Percentiles rank a stretch among this genome's conserved stretches.
phyloP scores from a whole-genome alignment of 2,797 vertebrate genomes.

The Alectoris magna region DNA sequence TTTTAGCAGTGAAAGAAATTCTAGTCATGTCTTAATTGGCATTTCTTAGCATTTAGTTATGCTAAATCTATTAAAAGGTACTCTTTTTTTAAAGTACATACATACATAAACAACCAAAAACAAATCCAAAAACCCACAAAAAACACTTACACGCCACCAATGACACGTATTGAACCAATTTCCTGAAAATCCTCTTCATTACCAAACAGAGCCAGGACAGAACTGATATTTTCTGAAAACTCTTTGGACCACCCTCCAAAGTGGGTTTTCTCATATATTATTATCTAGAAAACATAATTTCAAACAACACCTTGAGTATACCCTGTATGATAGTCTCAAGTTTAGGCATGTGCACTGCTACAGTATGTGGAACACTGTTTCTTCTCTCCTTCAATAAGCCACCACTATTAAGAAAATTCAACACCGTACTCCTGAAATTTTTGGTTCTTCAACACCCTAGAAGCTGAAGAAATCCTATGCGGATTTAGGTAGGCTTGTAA shows the following conservation, averaged over 20 bases:
- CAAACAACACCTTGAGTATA: not conserved
- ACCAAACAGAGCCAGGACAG: conserved; percentile 70
- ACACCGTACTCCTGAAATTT: not conserved
- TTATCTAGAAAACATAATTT: conserved; percentile 77
- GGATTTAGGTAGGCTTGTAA: not conserved
- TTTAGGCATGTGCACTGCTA: not conserved
- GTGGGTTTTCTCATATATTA: conserved; percentile 83
- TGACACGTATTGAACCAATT: conserved; percentile 82
- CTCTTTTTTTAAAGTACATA: not conserved
- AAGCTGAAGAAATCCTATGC: not conserved
- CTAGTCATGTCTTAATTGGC: not conserved
- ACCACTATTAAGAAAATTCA: not conserved
- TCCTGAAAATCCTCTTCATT: conserved; percentile 53
- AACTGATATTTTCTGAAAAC: conserved; percentile 80
- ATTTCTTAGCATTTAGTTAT: not conserved
- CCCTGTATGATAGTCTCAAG: not conserved
- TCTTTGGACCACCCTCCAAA: conserved; percentile 82
- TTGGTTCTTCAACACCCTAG: not conserved
- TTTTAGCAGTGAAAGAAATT: not conserved
- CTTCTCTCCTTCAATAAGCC: not conserved
- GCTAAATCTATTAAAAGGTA: not conserved
- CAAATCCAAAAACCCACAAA: no score
- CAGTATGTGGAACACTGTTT: not conserved
- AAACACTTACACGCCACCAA: conserved; percentile 87
- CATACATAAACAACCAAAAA: not conserved